Evolutionary conservation across 2,113 vertebrate species (phyloP).

Genomic region (Dipodomys stephensi): DNA sequence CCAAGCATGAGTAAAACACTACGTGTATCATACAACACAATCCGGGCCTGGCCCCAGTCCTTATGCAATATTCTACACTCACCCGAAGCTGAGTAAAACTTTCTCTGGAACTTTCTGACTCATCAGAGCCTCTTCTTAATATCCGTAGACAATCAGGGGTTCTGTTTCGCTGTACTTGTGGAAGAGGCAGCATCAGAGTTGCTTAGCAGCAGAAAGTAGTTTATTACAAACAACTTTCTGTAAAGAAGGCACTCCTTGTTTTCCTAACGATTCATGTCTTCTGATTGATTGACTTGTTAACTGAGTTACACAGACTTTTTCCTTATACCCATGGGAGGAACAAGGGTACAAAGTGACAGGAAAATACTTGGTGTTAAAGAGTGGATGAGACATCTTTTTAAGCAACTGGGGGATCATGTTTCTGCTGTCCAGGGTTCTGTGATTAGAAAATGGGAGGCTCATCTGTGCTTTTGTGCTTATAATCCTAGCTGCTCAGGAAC

Average conservation of each 20-base stretch:
- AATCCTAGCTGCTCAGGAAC: too few relatives aligned
- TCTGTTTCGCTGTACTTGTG: conserved; percentile 29
- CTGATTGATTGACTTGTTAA: conserved; percentile 17
- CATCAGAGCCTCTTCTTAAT: conserved; percentile 34
- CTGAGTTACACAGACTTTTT: conserved; percentile 20
- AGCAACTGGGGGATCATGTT: neutral
- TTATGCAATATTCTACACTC: neutral
- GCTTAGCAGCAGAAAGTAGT: conserved; percentile 62
- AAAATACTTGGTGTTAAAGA: neutral
- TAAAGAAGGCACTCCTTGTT: neutral
- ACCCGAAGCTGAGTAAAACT: conserved; percentile 51
- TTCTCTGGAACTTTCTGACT: conserved; percentile 72
- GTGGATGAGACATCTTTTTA: neutral
- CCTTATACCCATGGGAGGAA: neutral
- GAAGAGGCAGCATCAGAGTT: conserved; percentile 43
- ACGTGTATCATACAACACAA: neutral
- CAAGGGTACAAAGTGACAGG: neutral
- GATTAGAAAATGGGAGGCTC: neutral
- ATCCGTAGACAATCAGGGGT: conserved; percentile 9
- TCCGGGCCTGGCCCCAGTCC: neutral
- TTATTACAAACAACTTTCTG: conserved; percentile 67
- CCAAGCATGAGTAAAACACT: conserved; percentile 35
- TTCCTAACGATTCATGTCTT: conserved; percentile 25
- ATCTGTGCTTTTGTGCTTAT: too few relatives aligned
- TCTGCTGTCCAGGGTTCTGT: conserved; percentile 16